Evolutionary conservation across 2,888 invertebrate species (phyloP), one percentile per base, ranked within the genome.

Genomic region (Ommatoiulus sabulosus): DNA sequence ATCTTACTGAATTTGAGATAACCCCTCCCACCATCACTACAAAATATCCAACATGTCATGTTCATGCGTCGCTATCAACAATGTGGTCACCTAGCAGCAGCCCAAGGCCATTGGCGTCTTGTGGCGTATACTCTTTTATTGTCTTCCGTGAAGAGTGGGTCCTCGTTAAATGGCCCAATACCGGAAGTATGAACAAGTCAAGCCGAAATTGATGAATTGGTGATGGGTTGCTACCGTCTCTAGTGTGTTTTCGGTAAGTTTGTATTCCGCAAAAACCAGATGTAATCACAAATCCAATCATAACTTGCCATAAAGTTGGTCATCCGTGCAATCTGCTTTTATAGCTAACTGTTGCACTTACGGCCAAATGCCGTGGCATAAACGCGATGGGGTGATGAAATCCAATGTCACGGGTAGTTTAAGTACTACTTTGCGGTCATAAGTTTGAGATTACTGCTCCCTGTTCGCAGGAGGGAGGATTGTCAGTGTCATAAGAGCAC

Each of bases 251-350:
- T 63, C 6, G 63, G 63, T 12, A 46, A 3, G 63, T 8, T 35
- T 35, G 24, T 35, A 80, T 80, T 35, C 80, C 35, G 80, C 24
- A 80, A 80, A 80, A 35, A 80, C 80, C 80, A 24, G 80, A 10
- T 35, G 80, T 80, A 80, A 80, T 80, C 80, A 80, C 80, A 35
- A 80, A 80, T 80, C 80, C 80, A 80, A 80, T 80, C 80, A 80
- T 80, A 80, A 80, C 12, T 80, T 80, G 35, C 80, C 80, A 80
- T 80, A 80, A 80, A 80, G 35, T 35, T 35, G 80, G 80, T 80
- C 80, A 80, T 80, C 80, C 80, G 80, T 35, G 80, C 80, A 80
- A 80, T 35, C 80, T 35, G 24, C 80, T 80, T 80, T 80, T 80
- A 80, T 80, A 80, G 80, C 80, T 72, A 80, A 80, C 80, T 80